Evolutionary conservation across 1,140 invertebrate species (phyloP).

Genomic region (Drosophila arizonae): DNA sequence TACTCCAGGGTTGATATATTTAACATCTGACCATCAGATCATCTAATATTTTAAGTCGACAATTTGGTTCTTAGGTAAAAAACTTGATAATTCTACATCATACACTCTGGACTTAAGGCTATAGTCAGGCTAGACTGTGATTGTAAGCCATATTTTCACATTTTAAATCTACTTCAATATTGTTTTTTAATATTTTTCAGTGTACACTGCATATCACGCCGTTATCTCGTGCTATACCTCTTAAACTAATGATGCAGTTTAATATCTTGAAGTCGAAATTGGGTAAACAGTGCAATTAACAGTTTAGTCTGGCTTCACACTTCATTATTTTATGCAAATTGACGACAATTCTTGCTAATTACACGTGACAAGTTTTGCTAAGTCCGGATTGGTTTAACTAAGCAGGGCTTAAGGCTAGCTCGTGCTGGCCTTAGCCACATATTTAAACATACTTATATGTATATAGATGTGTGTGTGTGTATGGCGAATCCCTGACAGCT

Average conservation of each 20-base stretch:
- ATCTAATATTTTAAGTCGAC: no score
- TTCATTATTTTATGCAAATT: constrained; percentile 57
- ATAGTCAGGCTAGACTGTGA: no score
- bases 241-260: constrained; percentile 7
- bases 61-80: no score
- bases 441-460: background rate
- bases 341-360: constrained; percentile 55
- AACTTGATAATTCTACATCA: no score
- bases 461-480: background rate
- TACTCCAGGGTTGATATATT: no score
- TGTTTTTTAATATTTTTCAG: no score
- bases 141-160: no score
- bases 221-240: background rate
- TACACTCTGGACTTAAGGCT: no score
- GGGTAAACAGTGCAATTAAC: constrained; percentile 52
- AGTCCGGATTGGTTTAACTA: constrained; percentile 23
- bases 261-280: background rate
- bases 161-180: no score
- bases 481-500: constrained; percentile 6
- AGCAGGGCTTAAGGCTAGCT: background rate
- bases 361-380: constrained; percentile 60
- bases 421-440: background rate
- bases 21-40: no score
- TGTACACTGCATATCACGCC: background rate
- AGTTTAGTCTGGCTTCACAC: constrained; percentile 48